Base-by-base conservation (phyloP, 2,888 invertebrate genomes). In the Chrysina gloriosa region DNA sequence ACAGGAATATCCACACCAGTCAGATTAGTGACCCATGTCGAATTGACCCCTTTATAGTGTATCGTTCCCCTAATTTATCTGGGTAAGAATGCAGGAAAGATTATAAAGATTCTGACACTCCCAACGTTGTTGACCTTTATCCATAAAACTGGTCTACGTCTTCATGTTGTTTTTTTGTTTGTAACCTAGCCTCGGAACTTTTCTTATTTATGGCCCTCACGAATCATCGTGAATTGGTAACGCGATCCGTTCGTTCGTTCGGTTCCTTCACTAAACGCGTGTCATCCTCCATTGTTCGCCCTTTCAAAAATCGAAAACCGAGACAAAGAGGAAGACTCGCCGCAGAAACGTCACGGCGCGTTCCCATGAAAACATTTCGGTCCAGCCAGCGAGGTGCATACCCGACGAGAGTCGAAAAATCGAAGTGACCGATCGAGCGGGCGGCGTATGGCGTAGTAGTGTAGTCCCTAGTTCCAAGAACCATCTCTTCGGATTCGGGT, bases 401-500 rank as follows among this genome's bases (percentile, higher is more conserved):
- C 48, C 52, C 52, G 31, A 31, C 29, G 16, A 52, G 58, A 61
- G 58, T 61, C 58, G 45, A 61, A 52, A 52, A 42, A 61, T 61
- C 42, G 58, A 36, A 61, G 58, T 61, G 42, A 61, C 27, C 14
- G 42, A n/a, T n/a, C n/a, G n/a, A n/a, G n/a, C n/a, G n/a, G n/a
- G n/a, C n/a, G n/a, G n/a, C n/a, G n/a, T n/a, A n/a, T n/a, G n/a
- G n/a, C n/a, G n/a, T n/a, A n/a, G 31, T 31, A 42, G 9, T 9
- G 45, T 42, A 61, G 42, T 42, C 58, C 58, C 58, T 27, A 42
- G 50, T 69, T 70, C 70, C 61, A 52, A 68, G 70, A 69, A 69
- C 54, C 25, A 50, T 42, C 65, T 58, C 56, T 67, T 45, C 52
- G 52, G 52, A 73, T 74, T 73, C 69, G 70, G 71, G 70, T 65